These are phyloP conservation scores for Epirrita christyi DNA, from an alignment of 2,888 invertebrate genomes.

Conservation along the genomic window DNA sequence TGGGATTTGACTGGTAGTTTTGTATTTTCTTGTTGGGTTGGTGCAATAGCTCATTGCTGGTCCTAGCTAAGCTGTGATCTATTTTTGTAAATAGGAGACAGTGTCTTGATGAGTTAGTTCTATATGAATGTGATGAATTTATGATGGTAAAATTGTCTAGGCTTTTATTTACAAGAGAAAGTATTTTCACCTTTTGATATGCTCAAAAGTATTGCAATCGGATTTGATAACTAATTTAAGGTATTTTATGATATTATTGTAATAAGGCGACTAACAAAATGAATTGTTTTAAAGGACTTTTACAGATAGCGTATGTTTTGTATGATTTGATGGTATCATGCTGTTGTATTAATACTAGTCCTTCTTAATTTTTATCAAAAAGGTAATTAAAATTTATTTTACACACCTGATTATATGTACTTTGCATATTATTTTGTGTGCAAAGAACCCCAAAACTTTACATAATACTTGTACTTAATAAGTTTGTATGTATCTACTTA, in stretches of 20 bases:
- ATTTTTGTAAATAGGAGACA: constrained; percentile 65
- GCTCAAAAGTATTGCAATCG: constrained; percentile 53
- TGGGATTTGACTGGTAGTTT: no score
- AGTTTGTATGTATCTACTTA: no score
- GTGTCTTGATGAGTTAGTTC: constrained; percentile 24
- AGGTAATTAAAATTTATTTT: neutral
- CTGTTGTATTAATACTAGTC: constrained; percentile 73
- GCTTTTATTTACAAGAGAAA: constrained; percentile 28
- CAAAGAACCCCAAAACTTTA: neutral
- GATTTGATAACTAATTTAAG: constrained; percentile 6
- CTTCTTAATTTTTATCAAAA: constrained; percentile 49
- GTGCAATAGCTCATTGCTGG: constrained; percentile 50
- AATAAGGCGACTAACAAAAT: constrained; percentile 14
- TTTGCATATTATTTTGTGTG: neutral
- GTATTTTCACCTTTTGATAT: constrained; percentile 44
- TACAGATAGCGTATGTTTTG: constrained; percentile 42
- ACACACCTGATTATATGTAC: no score
- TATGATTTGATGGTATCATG: constrained; percentile 51
- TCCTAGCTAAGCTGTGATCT: constrained; percentile 79
- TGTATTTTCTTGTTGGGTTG: constrained; percentile 7
- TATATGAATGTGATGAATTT: constrained; percentile 27
- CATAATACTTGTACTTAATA: neutral
- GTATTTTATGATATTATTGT: neutral
- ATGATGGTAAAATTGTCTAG: constrained; percentile 2
- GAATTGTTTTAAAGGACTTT: neutral